Percentiles rank a stretch among this genome's conserved stretches.
phyloP scores from a whole-genome alignment of 1,140 invertebrate genomes.

The Drosophila sproati region DNA sequence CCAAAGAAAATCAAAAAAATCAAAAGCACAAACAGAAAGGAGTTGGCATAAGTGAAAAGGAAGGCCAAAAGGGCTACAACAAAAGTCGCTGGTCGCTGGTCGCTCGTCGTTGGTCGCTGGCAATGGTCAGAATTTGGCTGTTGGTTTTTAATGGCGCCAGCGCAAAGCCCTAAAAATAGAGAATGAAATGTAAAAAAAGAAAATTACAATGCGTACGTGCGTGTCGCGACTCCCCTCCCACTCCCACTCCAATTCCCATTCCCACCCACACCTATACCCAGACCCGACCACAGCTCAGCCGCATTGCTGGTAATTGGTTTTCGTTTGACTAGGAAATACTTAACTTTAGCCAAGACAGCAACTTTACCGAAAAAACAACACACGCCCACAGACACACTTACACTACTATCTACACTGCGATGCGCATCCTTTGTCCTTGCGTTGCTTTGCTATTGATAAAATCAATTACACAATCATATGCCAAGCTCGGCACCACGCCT shows the following conservation, averaged over 20 bases:
- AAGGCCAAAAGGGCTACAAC: slow-evolving; percentile 2
- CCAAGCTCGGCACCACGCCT: slow-evolving; percentile 58
- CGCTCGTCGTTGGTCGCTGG: neutral
- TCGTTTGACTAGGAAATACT: slow-evolving; percentile 53
- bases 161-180: slow-evolving; percentile 57
- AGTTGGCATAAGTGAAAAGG: slow-evolving; percentile 12
- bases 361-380: slow-evolving; percentile 14
- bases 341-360: slow-evolving; percentile 48
- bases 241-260: neutral
- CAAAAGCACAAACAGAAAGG: slow-evolving; percentile 2
- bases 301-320: slow-evolving; percentile 55
- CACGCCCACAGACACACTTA: neutral
- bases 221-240: slow-evolving; percentile 21
- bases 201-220: slow-evolving; percentile 65
- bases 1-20: neutral
- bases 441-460: slow-evolving; percentile 66
- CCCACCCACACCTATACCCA: too few species aligned
- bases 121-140: slow-evolving; percentile 34
- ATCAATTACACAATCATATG: slow-evolving; percentile 81
- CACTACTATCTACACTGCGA: neutral
- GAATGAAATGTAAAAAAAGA: slow-evolving; percentile 29
- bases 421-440: slow-evolving; percentile 6
- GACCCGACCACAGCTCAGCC: neutral
- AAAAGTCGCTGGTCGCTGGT: slow-evolving; percentile 5
- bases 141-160: slow-evolving; percentile 43